Conservation (phyloP, 1,140 invertebrate genomes). For the Hypsibius dujardini region DNA sequence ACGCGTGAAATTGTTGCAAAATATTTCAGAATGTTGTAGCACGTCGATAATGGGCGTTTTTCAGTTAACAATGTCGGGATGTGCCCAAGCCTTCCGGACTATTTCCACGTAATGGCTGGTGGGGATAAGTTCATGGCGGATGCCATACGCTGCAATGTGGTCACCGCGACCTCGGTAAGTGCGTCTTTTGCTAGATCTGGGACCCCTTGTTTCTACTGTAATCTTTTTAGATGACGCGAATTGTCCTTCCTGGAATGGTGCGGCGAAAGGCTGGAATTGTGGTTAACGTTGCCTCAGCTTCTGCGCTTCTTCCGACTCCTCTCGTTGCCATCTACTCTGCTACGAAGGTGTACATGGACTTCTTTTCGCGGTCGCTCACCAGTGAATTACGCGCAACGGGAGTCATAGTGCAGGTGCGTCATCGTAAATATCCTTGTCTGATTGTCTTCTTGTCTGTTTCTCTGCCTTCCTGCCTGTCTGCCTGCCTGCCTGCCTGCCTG, state of each 20-base stretch:
- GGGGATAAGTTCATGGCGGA: slow-evolving; percentile 30
- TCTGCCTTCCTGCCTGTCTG: too few species aligned
- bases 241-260: slow-evolving; percentile 77
- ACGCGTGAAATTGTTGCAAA: too few species aligned
- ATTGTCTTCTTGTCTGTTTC: background rate
- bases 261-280: slow-evolving; percentile 62
- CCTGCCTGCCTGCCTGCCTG: background rate
- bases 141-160: slow-evolving; percentile 52
- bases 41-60: slow-evolving; percentile 21
- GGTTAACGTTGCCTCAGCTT: slow-evolving; percentile 74
- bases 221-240: slow-evolving; percentile 46
- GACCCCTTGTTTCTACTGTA: background rate
- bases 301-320: slow-evolving; percentile 58
- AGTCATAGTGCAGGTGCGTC: slow-evolving; percentile 41
- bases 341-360: slow-evolving; percentile 71
- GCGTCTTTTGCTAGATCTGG: background rate
- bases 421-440: too few species aligned
- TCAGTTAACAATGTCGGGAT: slow-evolving; percentile 83
- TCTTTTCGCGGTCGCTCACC: slow-evolving; percentile 57
- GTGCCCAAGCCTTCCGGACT: slow-evolving; percentile 64
- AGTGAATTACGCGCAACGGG: slow-evolving; percentile 57
- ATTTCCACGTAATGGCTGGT: slow-evolving; percentile 51
- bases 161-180: slow-evolving; percentile 45
- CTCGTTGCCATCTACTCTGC: slow-evolving; percentile 70
- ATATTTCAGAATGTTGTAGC: too few species aligned